phyloP scores from a whole-genome alignment of 2,888 invertebrate species.

The Lamproptera curius region DNA sequence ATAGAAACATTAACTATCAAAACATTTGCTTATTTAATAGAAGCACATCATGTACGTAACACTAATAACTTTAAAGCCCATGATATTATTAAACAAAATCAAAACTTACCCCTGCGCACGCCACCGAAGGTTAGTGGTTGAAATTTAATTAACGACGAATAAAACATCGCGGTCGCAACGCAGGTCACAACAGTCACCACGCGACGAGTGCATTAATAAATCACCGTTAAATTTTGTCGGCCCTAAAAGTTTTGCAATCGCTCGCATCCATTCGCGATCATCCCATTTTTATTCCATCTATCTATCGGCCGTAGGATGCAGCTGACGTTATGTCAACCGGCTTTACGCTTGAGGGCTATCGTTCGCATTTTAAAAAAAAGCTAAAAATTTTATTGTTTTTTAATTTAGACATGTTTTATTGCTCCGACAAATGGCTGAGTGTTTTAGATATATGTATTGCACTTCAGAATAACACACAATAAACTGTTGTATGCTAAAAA shows the following conservation, averaged over 20 bases:
- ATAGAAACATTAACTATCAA: too few species aligned
- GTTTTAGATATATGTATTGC: neutral
- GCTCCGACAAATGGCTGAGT: neutral
- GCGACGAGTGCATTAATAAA: conserved; percentile 15
- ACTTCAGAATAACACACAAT: neutral
- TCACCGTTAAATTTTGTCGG: conserved; percentile 6
- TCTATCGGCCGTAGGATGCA: conserved; percentile 24
- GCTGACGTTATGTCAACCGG: conserved; percentile 11
- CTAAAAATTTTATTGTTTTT: neutral
- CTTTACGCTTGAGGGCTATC: conserved; percentile 1
- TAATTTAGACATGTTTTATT: neutral
- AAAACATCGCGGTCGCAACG: conserved; percentile 60
- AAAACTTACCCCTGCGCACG: too few species aligned
- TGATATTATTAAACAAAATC: too few species aligned
- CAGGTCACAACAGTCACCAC: conserved; percentile 24
- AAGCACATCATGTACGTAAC: too few species aligned
- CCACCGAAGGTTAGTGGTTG: conserved; percentile 16
- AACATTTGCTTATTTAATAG: too few species aligned
- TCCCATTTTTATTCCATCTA: conserved; percentile 39
- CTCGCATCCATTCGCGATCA: conserved; percentile 53
- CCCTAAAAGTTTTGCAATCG: conserved; percentile 44
- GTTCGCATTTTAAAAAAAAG: neutral
- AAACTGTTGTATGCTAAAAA: neutral
- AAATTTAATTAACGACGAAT: conserved; percentile 41
- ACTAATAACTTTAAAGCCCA: too few species aligned